phyloP scores from a whole-genome alignment of 1,140 invertebrate genomes.

The Araneus ventricosus region DNA sequence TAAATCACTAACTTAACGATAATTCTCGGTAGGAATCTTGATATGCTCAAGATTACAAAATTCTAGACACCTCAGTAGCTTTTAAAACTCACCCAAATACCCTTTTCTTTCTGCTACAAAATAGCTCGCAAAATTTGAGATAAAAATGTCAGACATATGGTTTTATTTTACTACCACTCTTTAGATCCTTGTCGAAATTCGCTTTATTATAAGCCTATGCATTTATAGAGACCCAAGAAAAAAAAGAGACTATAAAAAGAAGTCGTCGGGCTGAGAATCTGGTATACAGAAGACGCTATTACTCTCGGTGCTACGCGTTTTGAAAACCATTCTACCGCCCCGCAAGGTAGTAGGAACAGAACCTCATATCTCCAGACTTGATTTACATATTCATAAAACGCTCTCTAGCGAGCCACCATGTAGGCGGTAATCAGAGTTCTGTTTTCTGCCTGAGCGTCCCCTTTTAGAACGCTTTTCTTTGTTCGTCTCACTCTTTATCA shows the following conservation, averaged over 20 bases:
- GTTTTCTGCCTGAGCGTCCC: neutral
- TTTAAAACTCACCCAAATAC: too few species aligned
- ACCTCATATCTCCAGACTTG: neutral
- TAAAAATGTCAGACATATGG: neutral
- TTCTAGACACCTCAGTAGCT: too few species aligned
- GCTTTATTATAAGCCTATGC: neutral
- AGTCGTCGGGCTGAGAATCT: neutral
- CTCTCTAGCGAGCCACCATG: neutral
- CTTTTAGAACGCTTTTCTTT: neutral
- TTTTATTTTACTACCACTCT: neutral
- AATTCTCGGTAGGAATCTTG: too few species aligned
- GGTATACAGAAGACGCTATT: neutral
- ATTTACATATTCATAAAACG: constrained; percentile 35
- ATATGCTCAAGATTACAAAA: too few species aligned
- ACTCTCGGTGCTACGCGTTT: neutral
- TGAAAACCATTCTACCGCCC: neutral
- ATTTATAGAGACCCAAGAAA: neutral
- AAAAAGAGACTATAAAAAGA: neutral
- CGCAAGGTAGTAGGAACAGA: neutral
- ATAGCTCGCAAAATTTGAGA: too few species aligned
- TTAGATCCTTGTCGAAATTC: neutral
- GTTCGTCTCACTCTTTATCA: neutral
- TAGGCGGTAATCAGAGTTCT: constrained; percentile 16
- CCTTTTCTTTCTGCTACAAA: neutral
- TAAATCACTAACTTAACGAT: too few species aligned